Evolutionary conservation across 2,113 vertebrate species (phyloP).

Genomic region (Caranx ignobilis): DNA sequence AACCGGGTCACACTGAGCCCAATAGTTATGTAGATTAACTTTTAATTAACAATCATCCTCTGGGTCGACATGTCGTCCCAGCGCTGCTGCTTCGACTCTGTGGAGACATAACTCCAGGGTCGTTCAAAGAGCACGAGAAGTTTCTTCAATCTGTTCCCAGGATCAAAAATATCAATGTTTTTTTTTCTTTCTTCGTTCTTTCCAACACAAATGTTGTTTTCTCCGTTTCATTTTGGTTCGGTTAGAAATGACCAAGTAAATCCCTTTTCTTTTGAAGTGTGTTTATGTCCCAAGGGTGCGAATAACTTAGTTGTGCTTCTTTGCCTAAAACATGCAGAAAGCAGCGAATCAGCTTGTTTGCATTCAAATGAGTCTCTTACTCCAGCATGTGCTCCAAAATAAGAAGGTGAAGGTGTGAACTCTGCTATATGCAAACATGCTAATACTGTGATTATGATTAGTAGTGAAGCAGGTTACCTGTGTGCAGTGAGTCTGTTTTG

Average conservation of each 20-base stretch:
- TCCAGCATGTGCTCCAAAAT: constrained; percentile 43
- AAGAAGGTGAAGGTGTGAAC: constrained; percentile 39
- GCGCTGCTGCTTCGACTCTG: constrained; percentile 11
- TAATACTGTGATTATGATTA: constrained; percentile 1
- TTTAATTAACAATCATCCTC: constrained; percentile 56
- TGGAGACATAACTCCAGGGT: constrained; percentile 38
- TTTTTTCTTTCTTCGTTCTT: constrained; percentile 21
- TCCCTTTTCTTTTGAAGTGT: constrained; percentile 73
- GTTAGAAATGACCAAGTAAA: constrained; percentile 56
- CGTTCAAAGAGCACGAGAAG: constrained; percentile 37
- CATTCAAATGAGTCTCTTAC: constrained; percentile 66
- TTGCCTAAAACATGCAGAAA: constrained; percentile 71
- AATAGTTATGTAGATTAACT: constrained; percentile 53
- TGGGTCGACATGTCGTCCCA: constrained; percentile 25
- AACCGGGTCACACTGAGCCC: constrained; percentile 22
- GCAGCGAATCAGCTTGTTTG: constrained; percentile 74
- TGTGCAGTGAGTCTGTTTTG: background rate
- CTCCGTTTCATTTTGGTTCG: constrained; percentile 49
- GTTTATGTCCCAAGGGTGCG: constrained; percentile 64
- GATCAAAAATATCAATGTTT: constrained; percentile 37
- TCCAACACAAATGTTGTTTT: constrained; percentile 41
- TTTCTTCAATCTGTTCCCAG: constrained; percentile 16
- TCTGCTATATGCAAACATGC: background rate
- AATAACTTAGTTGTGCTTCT: constrained; percentile 69
- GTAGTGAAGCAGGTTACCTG: constrained; percentile 19